Percentiles rank a stretch among this genome's conserved stretches.
Evolutionary conservation across 2,113 vertebrate species (phyloP).

Genomic region (Oophaga pumilio): DNA sequence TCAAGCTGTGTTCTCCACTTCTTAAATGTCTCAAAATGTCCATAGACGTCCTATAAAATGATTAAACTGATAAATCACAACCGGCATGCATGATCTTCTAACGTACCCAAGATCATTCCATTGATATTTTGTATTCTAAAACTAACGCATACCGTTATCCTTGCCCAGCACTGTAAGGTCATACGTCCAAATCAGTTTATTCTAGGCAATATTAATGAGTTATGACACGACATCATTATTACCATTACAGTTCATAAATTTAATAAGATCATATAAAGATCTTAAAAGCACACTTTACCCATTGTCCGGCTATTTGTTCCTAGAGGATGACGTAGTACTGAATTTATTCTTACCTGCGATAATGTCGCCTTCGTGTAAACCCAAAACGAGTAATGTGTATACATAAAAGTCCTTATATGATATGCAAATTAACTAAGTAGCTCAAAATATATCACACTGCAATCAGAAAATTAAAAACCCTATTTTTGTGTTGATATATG

Average conservation of each 20-base stretch:
- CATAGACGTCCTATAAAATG: not conserved
- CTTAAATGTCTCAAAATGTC: not conserved
- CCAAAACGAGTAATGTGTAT: too few relatives aligned
- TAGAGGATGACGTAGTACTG: not conserved
- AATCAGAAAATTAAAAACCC: not conserved
- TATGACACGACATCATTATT: not conserved
- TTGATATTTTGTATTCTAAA: not conserved
- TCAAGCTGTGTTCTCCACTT: not conserved
- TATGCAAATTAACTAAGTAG: not conserved
- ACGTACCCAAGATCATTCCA: not conserved
- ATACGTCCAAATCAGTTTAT: not conserved
- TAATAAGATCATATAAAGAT: not conserved
- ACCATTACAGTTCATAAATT: not conserved
- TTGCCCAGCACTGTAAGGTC: not conserved
- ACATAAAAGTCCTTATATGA: too few relatives aligned
- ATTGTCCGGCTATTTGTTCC: not conserved
- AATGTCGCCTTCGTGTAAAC: not conserved
- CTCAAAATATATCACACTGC: not conserved
- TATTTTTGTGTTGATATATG: not conserved
- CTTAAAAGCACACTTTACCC: not conserved
- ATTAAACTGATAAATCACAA: not conserved
- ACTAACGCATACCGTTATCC: not conserved
- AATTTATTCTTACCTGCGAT: not conserved
- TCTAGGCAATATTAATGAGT: not conserved
- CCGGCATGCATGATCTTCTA: not conserved